Percentiles rank a stretch among this genome's conserved stretches.
Evolutionary conservation across 2,888 invertebrate genomes (phyloP).

Genomic region (Himalopsyche tibetana): DNA sequence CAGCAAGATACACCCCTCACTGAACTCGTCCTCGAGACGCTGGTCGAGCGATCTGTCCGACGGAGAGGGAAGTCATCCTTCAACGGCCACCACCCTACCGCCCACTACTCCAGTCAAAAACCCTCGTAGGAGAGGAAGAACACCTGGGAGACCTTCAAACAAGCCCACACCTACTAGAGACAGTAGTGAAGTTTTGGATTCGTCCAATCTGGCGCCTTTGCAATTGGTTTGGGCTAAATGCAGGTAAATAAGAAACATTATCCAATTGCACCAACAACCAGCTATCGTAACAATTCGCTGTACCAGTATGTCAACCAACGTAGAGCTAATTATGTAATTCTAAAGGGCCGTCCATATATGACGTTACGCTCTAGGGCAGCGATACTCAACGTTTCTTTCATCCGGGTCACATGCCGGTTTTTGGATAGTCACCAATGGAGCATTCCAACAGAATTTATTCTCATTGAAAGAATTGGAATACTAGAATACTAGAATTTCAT

Average conservation of each 20-base stretch:
- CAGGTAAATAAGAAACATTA: slow-evolving; percentile 70
- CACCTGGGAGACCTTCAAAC: slow-evolving; percentile 72
- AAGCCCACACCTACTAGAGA: slow-evolving; percentile 49
- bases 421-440: no score
- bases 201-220: slow-evolving; percentile 83
- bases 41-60: slow-evolving; percentile 63
- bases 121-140: slow-evolving; percentile 74
- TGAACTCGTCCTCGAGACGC: slow-evolving; percentile 48
- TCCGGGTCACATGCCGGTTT: no score
- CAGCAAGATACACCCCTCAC: slow-evolving; percentile 31
- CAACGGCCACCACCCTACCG: slow-evolving; percentile 39
- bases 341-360: no score
- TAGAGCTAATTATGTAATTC: no score
- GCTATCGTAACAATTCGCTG: not conserved
- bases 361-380: no score
- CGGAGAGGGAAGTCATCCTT: slow-evolving; percentile 56
- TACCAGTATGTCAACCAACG: no score
- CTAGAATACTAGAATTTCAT: no score
- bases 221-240: slow-evolving; percentile 99
- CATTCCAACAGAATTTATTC: no score
- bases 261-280: not conserved
- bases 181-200: slow-evolving; percentile 68
- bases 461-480: no score
- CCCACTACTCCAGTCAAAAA: slow-evolving; percentile 65
- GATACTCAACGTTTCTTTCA: no score